Conservation (phyloP, 2,797 vertebrate species). For the Arctocebus calabarensis region DNA sequence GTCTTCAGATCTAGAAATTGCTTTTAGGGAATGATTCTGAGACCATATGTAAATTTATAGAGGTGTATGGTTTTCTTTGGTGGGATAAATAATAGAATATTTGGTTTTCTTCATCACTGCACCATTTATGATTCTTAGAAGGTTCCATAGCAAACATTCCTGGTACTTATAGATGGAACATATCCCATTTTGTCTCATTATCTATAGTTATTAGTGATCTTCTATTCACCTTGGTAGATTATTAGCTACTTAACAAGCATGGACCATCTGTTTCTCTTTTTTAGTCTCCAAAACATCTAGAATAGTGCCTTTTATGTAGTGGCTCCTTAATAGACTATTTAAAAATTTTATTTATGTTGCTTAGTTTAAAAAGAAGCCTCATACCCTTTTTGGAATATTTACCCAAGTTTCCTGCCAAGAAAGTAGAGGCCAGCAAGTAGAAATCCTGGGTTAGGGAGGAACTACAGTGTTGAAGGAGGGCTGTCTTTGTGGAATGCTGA, state of each 20-base stretch:
- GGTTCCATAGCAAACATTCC: background rate
- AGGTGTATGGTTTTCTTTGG: conserved; percentile 1
- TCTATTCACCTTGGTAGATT: background rate
- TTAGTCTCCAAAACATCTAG: background rate
- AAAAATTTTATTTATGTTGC: background rate
- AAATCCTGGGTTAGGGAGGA: background rate
- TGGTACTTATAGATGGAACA: background rate
- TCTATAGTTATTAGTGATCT: background rate
- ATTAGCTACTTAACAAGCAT: background rate
- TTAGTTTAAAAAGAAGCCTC: conserved; percentile 39
- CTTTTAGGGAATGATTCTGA: conserved; percentile 32
- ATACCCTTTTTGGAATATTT: background rate
- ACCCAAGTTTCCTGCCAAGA: background rate
- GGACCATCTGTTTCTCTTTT: background rate
- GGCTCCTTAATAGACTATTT: background rate
- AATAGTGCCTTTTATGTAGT: background rate
- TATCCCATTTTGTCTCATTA: background rate
- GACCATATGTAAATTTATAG: background rate
- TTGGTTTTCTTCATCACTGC: background rate
- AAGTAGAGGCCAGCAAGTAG: background rate
- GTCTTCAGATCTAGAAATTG: background rate
- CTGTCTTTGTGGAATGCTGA: background rate
- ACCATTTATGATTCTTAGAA: background rate
- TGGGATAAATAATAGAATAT: background rate
- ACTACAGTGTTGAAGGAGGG: background rate